Evolutionary conservation across 2,888 invertebrate species (phyloP), one percentile per base, ranked within the genome.

Genomic region (Coenonympha arcania): DNA sequence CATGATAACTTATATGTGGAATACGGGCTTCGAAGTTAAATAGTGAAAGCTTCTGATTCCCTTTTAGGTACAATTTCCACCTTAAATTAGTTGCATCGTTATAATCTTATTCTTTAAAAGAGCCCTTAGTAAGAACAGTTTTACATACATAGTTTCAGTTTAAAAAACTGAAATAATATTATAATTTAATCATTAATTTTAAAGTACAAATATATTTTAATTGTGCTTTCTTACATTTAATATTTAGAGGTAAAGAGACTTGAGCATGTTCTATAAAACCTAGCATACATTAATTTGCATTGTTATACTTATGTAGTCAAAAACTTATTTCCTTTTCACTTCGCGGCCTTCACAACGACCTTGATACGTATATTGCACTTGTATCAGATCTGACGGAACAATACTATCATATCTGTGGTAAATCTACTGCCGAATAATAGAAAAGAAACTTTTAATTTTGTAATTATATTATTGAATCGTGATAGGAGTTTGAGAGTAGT

Each of bases 271-370:
- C 19, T 37, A 20, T 37, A 9, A 37, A 20, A 37, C 6, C n/a
- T 6, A 16, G 3, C 20, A 20, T 36, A 24, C 24, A n/a, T n/a
- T n/a, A n/a, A n/a, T n/a, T n/a, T n/a, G n/a, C 26, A 48, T 50
- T 50, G 47, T 47, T 28, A 31, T 41, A 39, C 55, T 54, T 56
- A 54, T 52, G 42, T 56, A 54, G 55, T 60, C 56, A 57, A 45
- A 45, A 57, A 56, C 50, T 48, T 36, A 58, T 50, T 62, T 61
- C 60, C 59, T 59, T 63, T 62, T 60, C 58, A 55, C 55, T 37
- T n/a, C 36, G 31, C 46, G 49, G 39, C 61, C 58, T 61, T 60
- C 51, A 36, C 28, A 6, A 5, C 8, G 50, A 52, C 63, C 60
- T 61, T 61, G 54, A 52, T 26, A 50, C 48, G 51, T 55, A 53